Evolutionary conservation across 2,888 invertebrate species (phyloP).

Genomic region (Zygaena filipendulae): DNA sequence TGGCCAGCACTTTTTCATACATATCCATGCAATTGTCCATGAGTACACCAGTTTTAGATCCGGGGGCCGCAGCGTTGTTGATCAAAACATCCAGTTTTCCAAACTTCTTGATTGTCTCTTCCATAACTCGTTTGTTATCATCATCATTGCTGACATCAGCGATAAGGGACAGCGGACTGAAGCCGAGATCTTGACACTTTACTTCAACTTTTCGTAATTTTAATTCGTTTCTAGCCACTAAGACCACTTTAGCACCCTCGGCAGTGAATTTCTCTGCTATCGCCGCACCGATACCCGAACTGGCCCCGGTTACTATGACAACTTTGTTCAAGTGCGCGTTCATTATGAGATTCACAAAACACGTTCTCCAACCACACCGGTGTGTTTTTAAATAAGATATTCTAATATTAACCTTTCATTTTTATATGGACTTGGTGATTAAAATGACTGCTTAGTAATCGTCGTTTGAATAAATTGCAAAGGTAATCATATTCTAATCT

Average conservation of each 20-base stretch:
- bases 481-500: too few species aligned
- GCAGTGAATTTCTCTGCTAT: conserved; percentile 9
- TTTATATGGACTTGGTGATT: too few species aligned
- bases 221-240: too few species aligned
- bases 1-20: conserved; percentile 68
- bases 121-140: conserved; percentile 38
- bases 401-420: too few species aligned
- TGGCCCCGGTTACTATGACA: conserved; percentile 11
- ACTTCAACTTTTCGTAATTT: neutral
- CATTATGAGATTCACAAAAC: too few species aligned
- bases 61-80: conserved; percentile 58
- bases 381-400: too few species aligned
- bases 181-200: neutral
- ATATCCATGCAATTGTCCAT: conserved; percentile 8
- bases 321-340: too few species aligned
- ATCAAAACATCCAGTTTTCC: conserved; percentile 76
- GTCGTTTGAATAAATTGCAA: too few species aligned
- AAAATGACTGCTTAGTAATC: too few species aligned
- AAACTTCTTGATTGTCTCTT: conserved; percentile 71
- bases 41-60: neutral
- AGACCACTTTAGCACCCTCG: conserved; percentile 7
- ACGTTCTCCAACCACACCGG: too few species aligned
- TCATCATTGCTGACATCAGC: conserved; percentile 14
- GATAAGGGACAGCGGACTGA: conserved; percentile 3
- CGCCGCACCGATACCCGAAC: too few species aligned